A percentile compares a stretch with the other conserved stretches of the same genome.
These are phyloP conservation scores for Allobates femoralis DNA, from an alignment of 2,797 vertebrate species.

Conservation along the genomic window DNA sequence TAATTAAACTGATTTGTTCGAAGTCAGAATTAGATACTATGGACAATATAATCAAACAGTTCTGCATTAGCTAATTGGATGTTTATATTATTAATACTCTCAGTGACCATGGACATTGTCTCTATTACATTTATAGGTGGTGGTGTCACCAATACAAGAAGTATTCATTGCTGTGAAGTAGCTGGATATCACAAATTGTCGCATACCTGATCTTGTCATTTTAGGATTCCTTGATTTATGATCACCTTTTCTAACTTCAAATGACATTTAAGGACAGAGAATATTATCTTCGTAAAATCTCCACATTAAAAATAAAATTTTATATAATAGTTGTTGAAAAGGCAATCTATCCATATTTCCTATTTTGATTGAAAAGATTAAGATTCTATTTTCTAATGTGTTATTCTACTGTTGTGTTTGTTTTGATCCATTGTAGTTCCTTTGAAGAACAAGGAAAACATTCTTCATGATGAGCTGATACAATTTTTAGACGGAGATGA, in stretches of 20 bases:
- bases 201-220: background rate
- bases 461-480: constrained; percentile 77
- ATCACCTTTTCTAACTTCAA: background rate
- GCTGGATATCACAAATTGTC: background rate
- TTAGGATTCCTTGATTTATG: constrained; percentile 3
- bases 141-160: too few relatives aligned
- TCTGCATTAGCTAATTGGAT: too few relatives aligned
- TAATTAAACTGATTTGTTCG: too few relatives aligned
- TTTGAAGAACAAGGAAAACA: constrained; percentile 74
- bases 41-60: too few relatives aligned
- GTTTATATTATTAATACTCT: too few relatives aligned
- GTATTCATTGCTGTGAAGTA: too few relatives aligned
- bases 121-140: too few relatives aligned
- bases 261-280: background rate
- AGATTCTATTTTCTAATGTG: background rate
- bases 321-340: background rate
- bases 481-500: constrained; percentile 78
- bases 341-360: background rate
- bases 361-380: constrained; percentile 8
- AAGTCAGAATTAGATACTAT: too few relatives aligned
- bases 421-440: constrained; percentile 75
- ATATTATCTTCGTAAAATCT: background rate
- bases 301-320: background rate
- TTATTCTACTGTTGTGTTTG: background rate
- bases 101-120: too few relatives aligned